Percentiles rank a stretch among this genome's conserved stretches.
These are phyloP conservation scores for Callosobruchus maculatus DNA, from an alignment of 2,888 invertebrate genomes.

Conservation along the genomic window DNA sequence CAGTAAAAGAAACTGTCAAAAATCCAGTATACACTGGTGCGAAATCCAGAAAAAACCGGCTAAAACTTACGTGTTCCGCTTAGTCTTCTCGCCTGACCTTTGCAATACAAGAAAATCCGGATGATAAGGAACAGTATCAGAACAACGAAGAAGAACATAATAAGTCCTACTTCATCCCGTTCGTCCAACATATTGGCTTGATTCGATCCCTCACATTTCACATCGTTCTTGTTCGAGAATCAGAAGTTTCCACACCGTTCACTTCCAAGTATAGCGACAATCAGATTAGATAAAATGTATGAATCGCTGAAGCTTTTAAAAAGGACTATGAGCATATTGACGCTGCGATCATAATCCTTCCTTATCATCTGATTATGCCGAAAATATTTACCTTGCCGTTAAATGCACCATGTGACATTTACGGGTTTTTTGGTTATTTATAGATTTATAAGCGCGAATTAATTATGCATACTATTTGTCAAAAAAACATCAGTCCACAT, in stretches of 20 bases:
- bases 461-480: neutral
- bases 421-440: neutral
- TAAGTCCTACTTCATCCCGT: neutral
- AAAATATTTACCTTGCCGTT: neutral
- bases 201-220: neutral
- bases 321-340: too few relatives aligned
- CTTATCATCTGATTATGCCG: neutral
- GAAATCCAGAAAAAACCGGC: neutral
- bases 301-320: neutral
- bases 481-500: neutral
- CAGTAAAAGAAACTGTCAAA: neutral
- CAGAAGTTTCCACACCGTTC: neutral
- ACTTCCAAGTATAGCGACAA: neutral
- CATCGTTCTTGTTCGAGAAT: neutral
- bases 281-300: neutral
- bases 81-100: neutral
- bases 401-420: neutral
- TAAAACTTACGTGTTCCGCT: neutral
- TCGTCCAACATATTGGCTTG: neutral
- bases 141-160: neutral
- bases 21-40: neutral
- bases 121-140: neutral
- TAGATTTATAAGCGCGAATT: neutral
- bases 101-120: neutral
- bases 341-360: neutral